Percentiles rank a stretch among this genome's conserved stretches.
Conservation (phyloP, 2,113 vertebrate species). For the Dunckerocampus dactyliophorus region DNA sequence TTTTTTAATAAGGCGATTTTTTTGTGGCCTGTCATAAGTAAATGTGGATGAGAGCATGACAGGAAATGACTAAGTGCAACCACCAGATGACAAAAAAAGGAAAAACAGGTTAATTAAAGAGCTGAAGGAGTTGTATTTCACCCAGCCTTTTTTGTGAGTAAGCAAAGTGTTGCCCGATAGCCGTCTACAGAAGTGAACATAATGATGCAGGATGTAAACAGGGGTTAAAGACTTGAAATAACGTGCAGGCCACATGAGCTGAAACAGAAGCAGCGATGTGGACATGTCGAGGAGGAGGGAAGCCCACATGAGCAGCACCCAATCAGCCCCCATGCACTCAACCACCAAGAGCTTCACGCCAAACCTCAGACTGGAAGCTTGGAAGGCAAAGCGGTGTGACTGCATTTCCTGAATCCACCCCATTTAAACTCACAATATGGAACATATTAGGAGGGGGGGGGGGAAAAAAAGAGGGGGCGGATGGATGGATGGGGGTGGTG, state of each 20-base stretch:
- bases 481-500: too few species aligned
- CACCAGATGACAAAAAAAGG: conserved; percentile 1
- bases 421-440: conserved; percentile 82
- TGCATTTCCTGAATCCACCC: conserved; percentile 77
- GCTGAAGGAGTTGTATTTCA: conserved; percentile 2
- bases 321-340: conserved; percentile 68
- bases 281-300: conserved; percentile 65
- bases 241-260: conserved; percentile 15
- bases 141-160: neutral
- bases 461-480: conserved; percentile 25
- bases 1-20: neutral
- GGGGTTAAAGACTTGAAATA: conserved; percentile 9
- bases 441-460: conserved; percentile 73
- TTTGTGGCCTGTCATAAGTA: neutral
- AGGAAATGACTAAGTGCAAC: conserved; percentile 9
- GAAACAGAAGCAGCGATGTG: conserved; percentile 60
- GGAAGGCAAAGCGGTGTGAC: conserved; percentile 72
- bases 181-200: neutral
- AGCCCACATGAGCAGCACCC: conserved; percentile 64
- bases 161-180: neutral
- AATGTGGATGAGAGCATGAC: neutral
- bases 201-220: conserved; percentile 3
- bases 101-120: conserved; percentile 13
- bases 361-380: conserved; percentile 71
- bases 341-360: conserved; percentile 63